phyloP scores from a whole-genome alignment of 1,140 invertebrate genomes.

The Chironomus tepperi region DNA sequence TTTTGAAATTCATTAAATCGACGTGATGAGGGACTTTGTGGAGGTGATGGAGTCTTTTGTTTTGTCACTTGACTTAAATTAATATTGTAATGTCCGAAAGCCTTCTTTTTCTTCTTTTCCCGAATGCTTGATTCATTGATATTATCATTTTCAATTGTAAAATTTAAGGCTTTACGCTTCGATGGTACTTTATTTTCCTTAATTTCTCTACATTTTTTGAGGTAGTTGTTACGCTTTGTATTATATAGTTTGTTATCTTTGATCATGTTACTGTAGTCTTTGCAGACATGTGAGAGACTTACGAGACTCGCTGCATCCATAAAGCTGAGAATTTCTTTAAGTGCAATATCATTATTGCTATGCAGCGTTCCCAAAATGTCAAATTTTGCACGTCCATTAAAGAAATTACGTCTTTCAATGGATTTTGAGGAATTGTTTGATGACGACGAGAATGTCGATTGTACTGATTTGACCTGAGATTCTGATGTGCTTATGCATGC shows the following conservation, averaged over 20 bases:
- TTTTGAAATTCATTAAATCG: background rate
- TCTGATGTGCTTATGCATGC: background rate
- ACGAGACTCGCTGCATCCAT: background rate
- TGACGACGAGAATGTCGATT: background rate
- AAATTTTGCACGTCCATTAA: background rate
- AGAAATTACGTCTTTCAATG: background rate
- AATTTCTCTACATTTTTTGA: background rate
- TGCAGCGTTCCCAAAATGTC: background rate
- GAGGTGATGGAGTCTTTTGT: background rate
- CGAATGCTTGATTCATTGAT: background rate
- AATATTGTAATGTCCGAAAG: background rate
- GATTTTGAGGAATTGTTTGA: background rate
- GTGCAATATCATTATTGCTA: background rate
- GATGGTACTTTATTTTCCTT: constrained; percentile 7
- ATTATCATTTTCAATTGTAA: background rate
- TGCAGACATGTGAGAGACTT: background rate
- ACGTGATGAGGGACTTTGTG: background rate
- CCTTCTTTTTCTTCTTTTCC: background rate
- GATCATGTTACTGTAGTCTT: background rate
- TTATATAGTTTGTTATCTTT: background rate
- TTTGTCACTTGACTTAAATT: background rate
- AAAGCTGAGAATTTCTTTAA: background rate
- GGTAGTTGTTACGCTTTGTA: background rate
- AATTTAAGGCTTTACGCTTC: background rate
- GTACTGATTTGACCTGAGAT: constrained; percentile 13